Evolutionary conservation across 2,113 vertebrate species (phyloP).

Genomic region (Eonycteris spelaea): DNA sequence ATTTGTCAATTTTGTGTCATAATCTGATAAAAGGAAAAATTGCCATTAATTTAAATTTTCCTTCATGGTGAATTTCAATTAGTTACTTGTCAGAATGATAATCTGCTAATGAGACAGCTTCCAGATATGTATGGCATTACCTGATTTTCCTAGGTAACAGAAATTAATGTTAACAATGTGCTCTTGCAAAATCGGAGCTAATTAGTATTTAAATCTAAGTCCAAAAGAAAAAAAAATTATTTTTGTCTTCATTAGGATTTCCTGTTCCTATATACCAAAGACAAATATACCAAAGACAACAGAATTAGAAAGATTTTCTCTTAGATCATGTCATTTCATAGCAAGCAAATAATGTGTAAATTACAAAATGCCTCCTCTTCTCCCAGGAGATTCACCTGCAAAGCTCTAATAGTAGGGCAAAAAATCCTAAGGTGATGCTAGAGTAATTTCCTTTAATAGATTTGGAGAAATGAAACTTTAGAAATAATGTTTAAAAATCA

Average conservation of each 20-base stretch:
- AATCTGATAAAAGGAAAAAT: constrained; percentile 3
- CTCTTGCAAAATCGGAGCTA: not conserved
- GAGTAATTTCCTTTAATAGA: not conserved
- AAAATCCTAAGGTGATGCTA: not conserved
- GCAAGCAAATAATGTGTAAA: not conserved
- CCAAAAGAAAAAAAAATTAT: not conserved
- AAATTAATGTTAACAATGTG: constrained; percentile 22
- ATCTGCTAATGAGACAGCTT: constrained; percentile 1
- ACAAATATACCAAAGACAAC: not conserved
- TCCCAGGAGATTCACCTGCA: not conserved
- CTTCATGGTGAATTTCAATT: constrained; percentile 26
- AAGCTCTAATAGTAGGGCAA: not conserved
- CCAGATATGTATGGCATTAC: not conserved
- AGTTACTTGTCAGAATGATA: not conserved
- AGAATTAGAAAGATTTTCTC: not conserved
- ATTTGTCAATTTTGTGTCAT: not conserved
- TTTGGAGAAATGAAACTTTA: not conserved
- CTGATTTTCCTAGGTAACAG: constrained; percentile 34
- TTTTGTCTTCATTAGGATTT: not conserved
- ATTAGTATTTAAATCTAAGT: constrained; percentile 5
- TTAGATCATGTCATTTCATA: not conserved
- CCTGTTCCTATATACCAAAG: not conserved
- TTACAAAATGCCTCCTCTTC: not conserved
- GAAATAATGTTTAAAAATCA: not conserved
- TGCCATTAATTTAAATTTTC: not conserved